Conservation (phyloP, 2,113 vertebrate species). For the Takifugu flavidus region DNA sequence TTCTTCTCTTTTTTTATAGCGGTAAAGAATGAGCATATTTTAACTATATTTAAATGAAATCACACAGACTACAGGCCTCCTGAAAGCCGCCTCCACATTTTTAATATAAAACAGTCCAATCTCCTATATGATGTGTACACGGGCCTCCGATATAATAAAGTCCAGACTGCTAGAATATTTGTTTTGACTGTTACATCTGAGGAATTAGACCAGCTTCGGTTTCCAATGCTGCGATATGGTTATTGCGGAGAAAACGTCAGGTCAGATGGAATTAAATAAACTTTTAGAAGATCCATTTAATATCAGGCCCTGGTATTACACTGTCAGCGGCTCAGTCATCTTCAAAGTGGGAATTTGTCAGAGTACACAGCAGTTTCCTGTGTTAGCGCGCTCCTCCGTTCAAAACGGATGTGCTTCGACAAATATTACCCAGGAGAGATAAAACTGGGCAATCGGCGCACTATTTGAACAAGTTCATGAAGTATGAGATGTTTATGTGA, state of each 20-base stretch:
- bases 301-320: conserved; percentile 22
- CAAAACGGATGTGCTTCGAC: conserved; percentile 47
- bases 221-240: conserved; percentile 21
- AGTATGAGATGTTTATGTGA: conserved; percentile 63
- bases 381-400: conserved; percentile 28
- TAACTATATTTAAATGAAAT: conserved; percentile 10
- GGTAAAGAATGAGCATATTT: neutral
- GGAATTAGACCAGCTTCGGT: conserved; percentile 26
- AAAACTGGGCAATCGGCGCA: conserved; percentile 44
- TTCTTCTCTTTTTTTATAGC: neutral
- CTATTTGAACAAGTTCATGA: conserved; percentile 60
- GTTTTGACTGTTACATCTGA: conserved; percentile 5
- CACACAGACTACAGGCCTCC: neutral
- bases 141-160: conserved; percentile 1
- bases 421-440: conserved; percentile 46
- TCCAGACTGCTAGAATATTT: neutral
- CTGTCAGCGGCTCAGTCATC: conserved; percentile 8
- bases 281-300: conserved; percentile 27
- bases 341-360: conserved; percentile 33
- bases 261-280: conserved; percentile 29
- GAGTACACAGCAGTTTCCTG: conserved; percentile 46
- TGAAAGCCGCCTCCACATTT: conserved; percentile 3
- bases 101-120: conserved; percentile 1
- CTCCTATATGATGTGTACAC: conserved; percentile 6
- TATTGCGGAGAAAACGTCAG: neutral